Conservation (phyloP, 2,888 invertebrate genomes). For the Cheilosia soror region DNA sequence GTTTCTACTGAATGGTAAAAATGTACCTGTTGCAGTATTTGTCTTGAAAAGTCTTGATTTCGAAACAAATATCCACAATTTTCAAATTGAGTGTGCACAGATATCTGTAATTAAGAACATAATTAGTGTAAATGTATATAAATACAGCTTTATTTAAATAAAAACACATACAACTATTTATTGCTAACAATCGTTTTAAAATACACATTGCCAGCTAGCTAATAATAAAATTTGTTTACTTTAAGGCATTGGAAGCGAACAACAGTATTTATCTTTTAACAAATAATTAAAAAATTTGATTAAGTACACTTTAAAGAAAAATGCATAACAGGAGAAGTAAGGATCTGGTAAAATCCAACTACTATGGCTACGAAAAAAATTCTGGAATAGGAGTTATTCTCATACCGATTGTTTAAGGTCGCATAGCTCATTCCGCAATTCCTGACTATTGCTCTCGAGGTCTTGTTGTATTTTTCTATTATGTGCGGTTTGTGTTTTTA, state of each 20-base stretch:
- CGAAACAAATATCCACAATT: constrained; percentile 32
- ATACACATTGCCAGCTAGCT: too few relatives aligned
- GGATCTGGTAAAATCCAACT: constrained; percentile 1
- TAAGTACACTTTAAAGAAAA: constrained; percentile 43
- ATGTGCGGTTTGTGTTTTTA: constrained; percentile 17
- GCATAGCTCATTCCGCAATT: constrained; percentile 20
- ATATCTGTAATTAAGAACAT: constrained; percentile 50
- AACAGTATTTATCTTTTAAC: background rate
- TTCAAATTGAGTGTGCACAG: background rate
- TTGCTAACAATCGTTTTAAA: too few relatives aligned
- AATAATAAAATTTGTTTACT: background rate
- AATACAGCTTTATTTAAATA: too few relatives aligned
- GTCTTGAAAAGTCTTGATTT: constrained; percentile 61
- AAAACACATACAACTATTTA: too few relatives aligned
- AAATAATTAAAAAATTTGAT: background rate
- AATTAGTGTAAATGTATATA: background rate
- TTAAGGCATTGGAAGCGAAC: background rate
- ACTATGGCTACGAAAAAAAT: constrained; percentile 11
- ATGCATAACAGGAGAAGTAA: constrained; percentile 22
- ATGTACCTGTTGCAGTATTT: constrained; percentile 48
- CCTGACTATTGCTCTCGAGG: constrained; percentile 18
- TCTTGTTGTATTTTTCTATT: constrained; percentile 12
- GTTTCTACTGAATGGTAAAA: background rate
- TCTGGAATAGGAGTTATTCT: background rate
- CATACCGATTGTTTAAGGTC: constrained; percentile 66